Base-by-base conservation (phyloP, 2,797 vertebrate genomes). In the Poeciliopsis paucimaculata region DNA sequence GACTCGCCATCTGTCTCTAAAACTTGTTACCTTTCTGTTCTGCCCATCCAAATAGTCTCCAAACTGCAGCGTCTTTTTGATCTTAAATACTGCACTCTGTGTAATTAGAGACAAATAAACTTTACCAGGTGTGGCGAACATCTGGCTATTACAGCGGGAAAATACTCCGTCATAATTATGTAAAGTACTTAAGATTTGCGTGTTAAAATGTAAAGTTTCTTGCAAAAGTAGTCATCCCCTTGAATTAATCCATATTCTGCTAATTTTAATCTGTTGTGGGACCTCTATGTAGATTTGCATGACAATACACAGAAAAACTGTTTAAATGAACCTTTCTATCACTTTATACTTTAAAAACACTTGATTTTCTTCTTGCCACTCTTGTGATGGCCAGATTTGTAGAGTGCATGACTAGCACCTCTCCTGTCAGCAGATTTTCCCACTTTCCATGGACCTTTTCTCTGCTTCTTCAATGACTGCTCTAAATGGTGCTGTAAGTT, bases 111-210 rank as follows among this genome's bases (percentile, higher is more conserved):
- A 26, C 83, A 72, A 80, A 77, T 31, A 75, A 78, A 85, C 84
- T 91, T 86, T 85, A 81, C 84, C 93, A 95, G 94, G 92, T 95
- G 94, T 90, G 84, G 72, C 71, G 78, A 94, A 93, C 95, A 95
- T 94, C 93, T 94, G 94, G 88, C 73, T 84, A 77, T 89, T 88
- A 85, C 31, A 75, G 79, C 45, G 36, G 34, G 79, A 80, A 82
- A 73, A 47, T 90, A 88, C 78, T 92, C 75, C 81, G 78, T 72
- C 83, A 55, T 90, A 82, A 90, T 93, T 87, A 89, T 85, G 46
- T 86, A 81, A 86, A 85, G 87, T 79, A 79, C 82, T 73, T 49
- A 36, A 57, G 60, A 34, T 73, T 70, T 89, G 80, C 64, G 72
- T 86, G 79, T 31, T 86, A n/a, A 88, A 81, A 62, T 49, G 55